Conservation (phyloP, 2,888 invertebrate species). For the Helobdella robusta region DNA sequence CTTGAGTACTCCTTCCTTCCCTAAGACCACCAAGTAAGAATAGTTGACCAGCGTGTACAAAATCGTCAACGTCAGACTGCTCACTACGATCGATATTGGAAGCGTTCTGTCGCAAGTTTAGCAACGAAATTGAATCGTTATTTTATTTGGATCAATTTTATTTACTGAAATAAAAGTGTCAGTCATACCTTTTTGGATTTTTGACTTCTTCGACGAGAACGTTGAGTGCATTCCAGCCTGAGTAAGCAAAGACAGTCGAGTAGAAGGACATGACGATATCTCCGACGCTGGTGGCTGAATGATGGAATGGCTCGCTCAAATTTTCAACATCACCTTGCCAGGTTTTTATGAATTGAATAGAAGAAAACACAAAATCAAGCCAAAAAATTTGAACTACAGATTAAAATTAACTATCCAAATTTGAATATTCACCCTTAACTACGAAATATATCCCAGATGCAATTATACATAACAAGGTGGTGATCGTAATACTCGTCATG, state of each 20-base stretch:
- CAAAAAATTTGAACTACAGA: neutral
- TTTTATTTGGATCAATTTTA: too few relatives aligned
- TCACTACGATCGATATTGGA: neutral
- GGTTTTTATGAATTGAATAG: neutral
- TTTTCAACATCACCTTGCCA: slow-evolving; percentile 6
- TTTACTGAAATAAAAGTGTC: too few relatives aligned
- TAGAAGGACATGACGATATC: slow-evolving; percentile 55
- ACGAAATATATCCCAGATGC: slow-evolving; percentile 77
- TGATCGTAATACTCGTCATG: slow-evolving; percentile 40
- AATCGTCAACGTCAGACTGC: neutral
- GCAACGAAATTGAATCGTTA: too few relatives aligned
- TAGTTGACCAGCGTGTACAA: neutral
- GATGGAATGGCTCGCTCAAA: slow-evolving; percentile 40
- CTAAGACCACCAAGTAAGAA: neutral
- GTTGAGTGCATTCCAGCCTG: slow-evolving; percentile 48
- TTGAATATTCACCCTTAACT: slow-evolving; percentile 57
- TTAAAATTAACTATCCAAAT: neutral
- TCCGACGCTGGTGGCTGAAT: slow-evolving; percentile 52
- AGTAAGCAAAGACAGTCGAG: slow-evolving; percentile 46
- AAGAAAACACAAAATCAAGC: neutral
- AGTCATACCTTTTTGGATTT: slow-evolving; percentile 46
- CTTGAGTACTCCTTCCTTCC: neutral
- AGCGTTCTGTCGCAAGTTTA: neutral
- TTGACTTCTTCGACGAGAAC: slow-evolving; percentile 47
- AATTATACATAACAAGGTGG: slow-evolving; percentile 61